Conservation (phyloP, 2,888 invertebrate species). For the Zhuqinia jingwanae region DNA sequence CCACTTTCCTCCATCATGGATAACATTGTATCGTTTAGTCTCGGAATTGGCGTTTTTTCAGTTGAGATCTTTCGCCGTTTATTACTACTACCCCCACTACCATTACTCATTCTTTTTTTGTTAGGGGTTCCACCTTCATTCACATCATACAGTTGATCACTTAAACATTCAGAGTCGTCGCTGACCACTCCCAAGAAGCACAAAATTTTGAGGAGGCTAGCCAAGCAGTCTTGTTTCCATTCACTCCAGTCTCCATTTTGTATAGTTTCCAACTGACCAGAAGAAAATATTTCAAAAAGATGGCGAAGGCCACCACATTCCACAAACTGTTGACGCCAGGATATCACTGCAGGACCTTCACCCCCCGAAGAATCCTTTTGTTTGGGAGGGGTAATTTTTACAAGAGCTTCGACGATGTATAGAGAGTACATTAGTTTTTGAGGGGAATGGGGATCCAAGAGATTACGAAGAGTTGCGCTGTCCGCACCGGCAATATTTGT, state of each 20-base stretch:
- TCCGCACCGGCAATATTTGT: conserved; percentile 84
- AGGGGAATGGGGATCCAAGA: conserved; percentile 93
- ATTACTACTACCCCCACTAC: conserved; percentile 52
- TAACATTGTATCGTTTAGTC: conserved; percentile 87
- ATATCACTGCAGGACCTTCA: conserved; percentile 68
- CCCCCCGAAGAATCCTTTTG: conserved; percentile 52
- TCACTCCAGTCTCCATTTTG: conserved; percentile 87
- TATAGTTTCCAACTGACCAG: conserved; percentile 88
- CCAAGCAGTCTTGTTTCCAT: conserved; percentile 97
- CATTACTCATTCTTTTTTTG: conserved; percentile 37
- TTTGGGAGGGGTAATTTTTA: conserved; percentile 69
- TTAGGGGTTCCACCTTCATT: conserved; percentile 73
- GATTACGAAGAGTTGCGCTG: conserved; percentile 85
- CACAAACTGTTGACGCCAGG: conserved; percentile 91
- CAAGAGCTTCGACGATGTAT: conserved; percentile 92
- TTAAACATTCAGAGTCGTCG: conserved; percentile 78
- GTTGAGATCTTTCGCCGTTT: conserved; percentile 81
- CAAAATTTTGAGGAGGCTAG: conserved; percentile 91
- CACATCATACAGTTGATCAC: conserved; percentile 78
- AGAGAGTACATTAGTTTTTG: conserved; percentile 97
- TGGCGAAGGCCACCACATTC: conserved; percentile 93
- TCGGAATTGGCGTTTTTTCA: conserved; percentile 87
- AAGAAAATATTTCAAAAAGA: conserved; percentile 95
- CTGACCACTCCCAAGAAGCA: conserved; percentile 91
- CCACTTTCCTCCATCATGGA: conserved; percentile 91